These are phyloP conservation scores for Torymus auratus DNA, from an alignment of 2,888 invertebrate genomes.

Conservation along the genomic window DNA sequence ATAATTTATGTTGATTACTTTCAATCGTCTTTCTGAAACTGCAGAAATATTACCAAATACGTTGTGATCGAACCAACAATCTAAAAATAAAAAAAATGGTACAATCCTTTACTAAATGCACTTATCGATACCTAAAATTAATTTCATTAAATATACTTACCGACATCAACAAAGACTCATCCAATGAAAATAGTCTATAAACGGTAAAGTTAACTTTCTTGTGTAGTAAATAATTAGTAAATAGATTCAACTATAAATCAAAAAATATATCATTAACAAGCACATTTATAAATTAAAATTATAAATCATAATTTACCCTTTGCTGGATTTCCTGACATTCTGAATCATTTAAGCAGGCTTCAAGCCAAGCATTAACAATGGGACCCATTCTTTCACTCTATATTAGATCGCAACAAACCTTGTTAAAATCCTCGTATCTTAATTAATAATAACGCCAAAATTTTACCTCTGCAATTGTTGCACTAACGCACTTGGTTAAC, in stretches of 20 bases:
- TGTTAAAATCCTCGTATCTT: no score
- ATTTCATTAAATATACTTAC: not conserved
- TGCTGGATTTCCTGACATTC: not conserved
- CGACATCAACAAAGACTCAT: conserved; percentile 8
- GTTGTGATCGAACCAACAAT: conserved; percentile 22
- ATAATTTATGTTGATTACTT: no score
- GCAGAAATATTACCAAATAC: conserved; percentile 28
- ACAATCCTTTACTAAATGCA: no score
- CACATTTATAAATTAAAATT: no score
- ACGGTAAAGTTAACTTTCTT: conserved; percentile 9
- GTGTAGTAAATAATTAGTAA: not conserved
- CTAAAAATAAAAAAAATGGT: not conserved
- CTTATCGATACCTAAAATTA: no score
- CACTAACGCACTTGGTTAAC: not conserved
- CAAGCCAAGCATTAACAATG: not conserved
- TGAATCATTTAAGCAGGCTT: not conserved
- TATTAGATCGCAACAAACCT: no score
- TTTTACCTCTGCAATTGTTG: conserved; percentile 1
- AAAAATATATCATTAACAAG: no score
- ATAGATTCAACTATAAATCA: conserved; percentile 5
- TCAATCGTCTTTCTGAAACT: not conserved
- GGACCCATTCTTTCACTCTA: conserved; percentile 12
- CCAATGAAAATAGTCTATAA: not conserved
- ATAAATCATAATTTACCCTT: not conserved
- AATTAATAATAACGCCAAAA: no score